Base-by-base conservation (phyloP, 2,888 invertebrate genomes). In the Acronicta aceris region DNA sequence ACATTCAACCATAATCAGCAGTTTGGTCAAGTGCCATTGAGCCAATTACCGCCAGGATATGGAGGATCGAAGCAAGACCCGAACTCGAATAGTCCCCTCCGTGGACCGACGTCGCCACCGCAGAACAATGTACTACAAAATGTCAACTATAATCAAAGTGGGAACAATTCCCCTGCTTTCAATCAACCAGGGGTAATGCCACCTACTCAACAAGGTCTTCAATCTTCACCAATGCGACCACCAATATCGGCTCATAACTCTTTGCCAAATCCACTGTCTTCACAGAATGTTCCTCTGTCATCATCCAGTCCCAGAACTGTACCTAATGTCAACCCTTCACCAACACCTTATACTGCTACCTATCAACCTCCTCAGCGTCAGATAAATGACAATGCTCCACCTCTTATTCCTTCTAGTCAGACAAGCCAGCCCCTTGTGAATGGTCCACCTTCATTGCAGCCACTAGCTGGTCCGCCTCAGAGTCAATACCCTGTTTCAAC, bases 311-410 rank as follows among this genome's bases (percentile, higher is more conserved):
- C 88, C 33, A 74, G 78, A 70, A 69, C 60, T 53, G 74, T 81
- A 43, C 70, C 86, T 59, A 89, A 83, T 73, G 69, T 83, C 13
- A 88, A 89, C 65, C 69, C 86, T 50, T 84, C 85, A 16, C 81
- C 88, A 12, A 83, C 80, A 55, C 83, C 86, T 41, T 90, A 87
- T 64, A 77, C 83, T 51, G 83, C 85, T 38, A 88, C 79, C 67
- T 83, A 82, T 62, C 84, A 81, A 33, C 78, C 78, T 21, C 88
- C 84, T 50, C 85, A 85, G 57, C 82, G 67, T 60, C 93, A 92
- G 78, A 91, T 94, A 21, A 95, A 95, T 85, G 89, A 92, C 68
- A 94, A 90, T 87, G 83, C 92, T 67, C 92, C 93, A 69, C 92
- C 94, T 65, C 88, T 93, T 53, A 82, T 90, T 74, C 79, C 94